Conservation (phyloP, 1,140 invertebrate genomes). For the Heterodera schachtii region DNA sequence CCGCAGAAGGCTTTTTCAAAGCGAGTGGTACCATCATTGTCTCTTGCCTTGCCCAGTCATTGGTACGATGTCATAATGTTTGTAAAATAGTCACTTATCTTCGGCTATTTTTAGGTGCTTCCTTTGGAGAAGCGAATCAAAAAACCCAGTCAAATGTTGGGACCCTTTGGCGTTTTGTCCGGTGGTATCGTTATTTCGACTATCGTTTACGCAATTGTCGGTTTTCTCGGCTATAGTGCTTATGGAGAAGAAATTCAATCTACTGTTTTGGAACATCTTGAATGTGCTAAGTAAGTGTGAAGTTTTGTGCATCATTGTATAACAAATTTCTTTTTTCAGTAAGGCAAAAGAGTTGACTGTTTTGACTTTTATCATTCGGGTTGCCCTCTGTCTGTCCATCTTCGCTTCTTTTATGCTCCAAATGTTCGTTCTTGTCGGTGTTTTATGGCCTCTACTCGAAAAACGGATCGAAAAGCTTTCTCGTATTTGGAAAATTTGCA, state of each 20-base stretch:
- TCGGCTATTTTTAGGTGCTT: slow-evolving; percentile 40
- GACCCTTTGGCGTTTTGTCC: slow-evolving; percentile 58
- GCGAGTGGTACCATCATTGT: slow-evolving; percentile 58
- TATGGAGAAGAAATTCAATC: slow-evolving; percentile 48
- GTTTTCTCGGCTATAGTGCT: slow-evolving; percentile 64
- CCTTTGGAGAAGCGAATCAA: slow-evolving; percentile 60
- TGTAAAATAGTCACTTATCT: background rate
- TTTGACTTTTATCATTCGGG: too few relatives aligned
- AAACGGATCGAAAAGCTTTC: slow-evolving; percentile 61
- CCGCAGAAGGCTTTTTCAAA: slow-evolving; percentile 52
- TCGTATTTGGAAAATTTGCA: background rate
- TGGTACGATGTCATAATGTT: slow-evolving; percentile 41
- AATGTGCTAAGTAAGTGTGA: too few relatives aligned
- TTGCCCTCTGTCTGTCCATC: slow-evolving; percentile 67
- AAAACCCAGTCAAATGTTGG: slow-evolving; percentile 54
- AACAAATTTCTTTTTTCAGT: too few relatives aligned
- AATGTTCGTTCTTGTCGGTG: slow-evolving; percentile 87
- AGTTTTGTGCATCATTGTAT: too few relatives aligned
- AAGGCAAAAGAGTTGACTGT: too few relatives aligned
- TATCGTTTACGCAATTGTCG: slow-evolving; percentile 54
- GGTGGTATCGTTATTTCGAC: slow-evolving; percentile 56
- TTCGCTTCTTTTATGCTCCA: slow-evolving; percentile 75
- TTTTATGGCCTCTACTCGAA: slow-evolving; percentile 76
- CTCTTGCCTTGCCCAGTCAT: slow-evolving; percentile 61
- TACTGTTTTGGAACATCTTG: too few relatives aligned